phyloP scores from a whole-genome alignment of 1,140 invertebrate species.

The Archivesica marissinica region DNA sequence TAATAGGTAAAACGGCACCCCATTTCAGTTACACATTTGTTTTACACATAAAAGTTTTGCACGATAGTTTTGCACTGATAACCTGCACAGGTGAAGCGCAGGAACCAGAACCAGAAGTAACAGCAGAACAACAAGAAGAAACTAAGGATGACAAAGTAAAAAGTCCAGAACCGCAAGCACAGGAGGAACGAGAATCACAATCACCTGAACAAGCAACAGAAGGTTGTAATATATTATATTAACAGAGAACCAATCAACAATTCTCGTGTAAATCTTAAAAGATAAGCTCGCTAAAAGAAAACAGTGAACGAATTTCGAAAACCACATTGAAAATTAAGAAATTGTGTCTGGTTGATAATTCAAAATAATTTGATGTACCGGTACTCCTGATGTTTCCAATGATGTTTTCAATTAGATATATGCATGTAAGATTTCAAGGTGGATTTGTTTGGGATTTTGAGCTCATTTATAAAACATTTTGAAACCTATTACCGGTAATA shows the following conservation, averaged over 20 bases:
- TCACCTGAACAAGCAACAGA: not conserved
- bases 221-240: not conserved
- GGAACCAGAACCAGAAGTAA: slow-evolving; percentile 32
- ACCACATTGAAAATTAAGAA: not conserved
- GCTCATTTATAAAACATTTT: too few species aligned
- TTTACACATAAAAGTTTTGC: not conserved
- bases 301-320: not conserved
- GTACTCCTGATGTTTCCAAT: not conserved
- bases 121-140: not conserved
- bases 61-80: not conserved
- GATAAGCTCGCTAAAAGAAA: not conserved
- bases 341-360: not conserved
- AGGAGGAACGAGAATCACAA: slow-evolving; percentile 13
- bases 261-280: not conserved
- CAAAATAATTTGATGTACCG: not conserved
- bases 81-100: slow-evolving; percentile 26
- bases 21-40: not conserved
- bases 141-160: slow-evolving; percentile 18
- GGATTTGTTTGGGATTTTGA: too few species aligned
- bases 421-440: too few species aligned
- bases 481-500: too few species aligned
- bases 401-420: too few species aligned
- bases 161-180: slow-evolving; percentile 16
- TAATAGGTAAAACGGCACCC: not conserved
- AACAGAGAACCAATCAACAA: not conserved